Base-by-base conservation (phyloP, 2,888 invertebrate species). In the Yponomeuta malinellus region DNA sequence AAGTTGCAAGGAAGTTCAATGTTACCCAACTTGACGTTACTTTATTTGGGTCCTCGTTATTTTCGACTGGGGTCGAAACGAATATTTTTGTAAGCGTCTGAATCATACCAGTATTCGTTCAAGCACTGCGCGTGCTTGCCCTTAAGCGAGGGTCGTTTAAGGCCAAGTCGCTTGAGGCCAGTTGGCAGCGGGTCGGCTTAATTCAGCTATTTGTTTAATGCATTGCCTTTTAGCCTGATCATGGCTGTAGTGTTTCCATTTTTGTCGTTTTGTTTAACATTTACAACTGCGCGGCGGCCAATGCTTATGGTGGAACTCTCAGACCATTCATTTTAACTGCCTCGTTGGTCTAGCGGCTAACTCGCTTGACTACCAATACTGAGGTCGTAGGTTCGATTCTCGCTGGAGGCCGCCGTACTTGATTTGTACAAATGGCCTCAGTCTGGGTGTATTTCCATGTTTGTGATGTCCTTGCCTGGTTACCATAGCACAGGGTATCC, bases 141-240 rank as follows among this genome's bases (percentile, higher is more conserved):
- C 67, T 68, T 68, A 68, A 68, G 29, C 37, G 37, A 68, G 33
- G 67, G 33, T 68, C 43, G 48, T 68, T 12, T 43, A 48, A 37
- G 67, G 67, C 66, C 66, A 33, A 66, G 66, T 37, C 15, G 31
- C 66, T 66, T 66, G 37, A 33, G 37, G 66, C 67, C 67, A 68
- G 43, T 68, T 68, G 67, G 67, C 67, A 48, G n/a, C 67, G 43
- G 15, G 37, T 23, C 67, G 67, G 15, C 37, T 68, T 68, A 68
- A 68, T 68, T 68, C 48, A 37, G 48, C 67, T 48, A 68, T 68
- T 68, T 48, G 43, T 68, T 68, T 68, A 68, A 68, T 48, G 67
- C 33, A 68, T 48, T 15, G 48, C 67, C 67, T 68, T 68, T 68
- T 68, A 68, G 48, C 52, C 67, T 68, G 67, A 37, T 68, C 67